Evolutionary conservation across 2,113 vertebrate species (phyloP).

Genomic region (Mormyrus iriodes): DNA sequence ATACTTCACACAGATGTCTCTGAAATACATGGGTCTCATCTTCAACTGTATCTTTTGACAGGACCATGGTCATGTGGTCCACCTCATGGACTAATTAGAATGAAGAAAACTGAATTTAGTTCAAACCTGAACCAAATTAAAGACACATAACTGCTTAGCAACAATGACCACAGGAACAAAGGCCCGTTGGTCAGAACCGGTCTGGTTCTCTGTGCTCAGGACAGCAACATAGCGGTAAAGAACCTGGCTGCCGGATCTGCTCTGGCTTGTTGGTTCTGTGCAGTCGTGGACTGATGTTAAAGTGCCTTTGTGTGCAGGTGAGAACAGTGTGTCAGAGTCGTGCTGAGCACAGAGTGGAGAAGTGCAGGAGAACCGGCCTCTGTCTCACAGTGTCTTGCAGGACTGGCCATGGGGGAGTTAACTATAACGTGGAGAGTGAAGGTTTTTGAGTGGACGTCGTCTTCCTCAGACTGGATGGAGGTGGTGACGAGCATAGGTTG

Average conservation of each 20-base stretch:
- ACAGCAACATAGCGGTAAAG: background rate
- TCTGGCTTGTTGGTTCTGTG: background rate
- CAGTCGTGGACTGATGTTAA: slow-evolving; percentile 45
- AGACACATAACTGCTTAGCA: background rate
- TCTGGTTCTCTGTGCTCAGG: background rate
- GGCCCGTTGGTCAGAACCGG: background rate
- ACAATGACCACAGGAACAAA: background rate
- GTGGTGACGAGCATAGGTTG: slow-evolving; percentile 5
- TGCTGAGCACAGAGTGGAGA: slow-evolving; percentile 15
- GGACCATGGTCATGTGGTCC: background rate
- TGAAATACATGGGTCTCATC: background rate
- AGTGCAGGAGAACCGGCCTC: background rate
- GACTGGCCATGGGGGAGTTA: background rate
- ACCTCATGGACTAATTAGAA: background rate
- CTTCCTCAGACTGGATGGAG: slow-evolving; percentile 26
- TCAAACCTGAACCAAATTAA: background rate
- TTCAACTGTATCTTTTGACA: background rate
- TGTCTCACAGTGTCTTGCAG: background rate
- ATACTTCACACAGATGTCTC: background rate
- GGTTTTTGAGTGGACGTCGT: slow-evolving; percentile 22
- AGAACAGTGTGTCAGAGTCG: slow-evolving; percentile 33
- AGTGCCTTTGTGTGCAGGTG: slow-evolving; percentile 70
- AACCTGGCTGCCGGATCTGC: background rate
- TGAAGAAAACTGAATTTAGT: background rate
- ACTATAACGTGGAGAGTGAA: background rate